Evolutionary conservation across 2,797 vertebrate genomes (phyloP), one percentile per base, ranked within the genome.

Genomic region (Eleutherodactylus coqui): DNA sequence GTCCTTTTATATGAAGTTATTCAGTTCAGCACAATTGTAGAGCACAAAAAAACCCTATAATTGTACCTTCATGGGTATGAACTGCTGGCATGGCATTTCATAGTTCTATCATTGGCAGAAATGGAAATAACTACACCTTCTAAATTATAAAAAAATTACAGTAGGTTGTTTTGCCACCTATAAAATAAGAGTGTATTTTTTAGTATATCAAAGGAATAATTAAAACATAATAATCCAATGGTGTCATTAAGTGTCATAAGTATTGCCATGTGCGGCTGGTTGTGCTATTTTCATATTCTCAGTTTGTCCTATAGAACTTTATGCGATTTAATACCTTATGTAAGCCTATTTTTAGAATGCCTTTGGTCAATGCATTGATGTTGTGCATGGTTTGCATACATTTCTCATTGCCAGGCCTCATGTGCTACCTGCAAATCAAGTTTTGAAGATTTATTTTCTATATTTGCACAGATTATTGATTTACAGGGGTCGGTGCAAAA

Each of bases 11-110:
- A 84, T 75, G 67, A 16, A 21, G 70, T 36, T 5, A 47, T 53
- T 62, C 53, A 82, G 86, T 29, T 73, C 81, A 77, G 76, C 60
- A 43, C 3, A 45, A 32, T 55, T 41, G 13, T 75, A 62, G 6
- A 81, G 76, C 36, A 53, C 47, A 75, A 86, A 87, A 84, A 84
- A n/a, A 87, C 76, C 76, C 67, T 75, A 49, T 84, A 43, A 87
- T 87, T 87, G 86, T 6, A 58, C 21, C 85, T 87, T 87, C 81
- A 87, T 67, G 73, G 84, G 77, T 14, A 34, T 62, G 80, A 84
- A 43, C 13, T 62, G 75, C 86, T 84, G 86, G 67, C 86, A 87
- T 21, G 24, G 86, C 77, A 84, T 55, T 73, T 75, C 67, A 75
- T 27, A 27, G 36, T 72, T 73, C 36, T 38, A 53, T 36, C 13